Conservation (phyloP, 2,888 invertebrate genomes). For the Apamea anceps region DNA sequence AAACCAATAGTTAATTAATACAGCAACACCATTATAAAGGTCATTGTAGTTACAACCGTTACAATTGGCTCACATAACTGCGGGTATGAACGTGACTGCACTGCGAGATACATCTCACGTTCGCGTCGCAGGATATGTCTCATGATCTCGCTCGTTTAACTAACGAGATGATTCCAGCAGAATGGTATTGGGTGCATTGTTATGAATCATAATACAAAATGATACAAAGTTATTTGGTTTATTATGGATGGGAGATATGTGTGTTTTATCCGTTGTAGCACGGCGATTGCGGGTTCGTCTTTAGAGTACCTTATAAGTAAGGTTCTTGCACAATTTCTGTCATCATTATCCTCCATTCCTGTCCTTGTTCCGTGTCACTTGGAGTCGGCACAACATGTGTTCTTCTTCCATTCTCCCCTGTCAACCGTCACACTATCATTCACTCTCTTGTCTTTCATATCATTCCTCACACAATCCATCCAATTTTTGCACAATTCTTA, state of each 20-base stretch:
- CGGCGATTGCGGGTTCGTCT: not conserved
- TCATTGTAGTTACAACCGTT: conserved; percentile 26
- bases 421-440: not conserved
- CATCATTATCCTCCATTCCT: not conserved
- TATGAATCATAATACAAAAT: conserved; percentile 34
- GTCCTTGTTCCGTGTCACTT: not conserved
- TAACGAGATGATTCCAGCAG: conserved; percentile 41
- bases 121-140: conserved; percentile 53
- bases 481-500: not conserved
- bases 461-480: no score
- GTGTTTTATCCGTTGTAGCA: not conserved
- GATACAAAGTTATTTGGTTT: conserved; percentile 10
- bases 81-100: conserved; percentile 57
- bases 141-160: conserved; percentile 55
- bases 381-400: not conserved
- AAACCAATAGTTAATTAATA: conserved; percentile 29
- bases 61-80: conserved; percentile 51
- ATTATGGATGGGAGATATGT: not conserved
- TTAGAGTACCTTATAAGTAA: not conserved
- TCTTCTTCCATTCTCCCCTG: not conserved
- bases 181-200: conserved; percentile 41
- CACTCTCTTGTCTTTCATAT: not conserved
- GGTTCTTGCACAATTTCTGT: not conserved
- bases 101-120: conserved; percentile 47
- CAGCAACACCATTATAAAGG: conserved; percentile 33